phyloP scores from a whole-genome alignment of 2,797 vertebrate species.

The Chlorospingus semifuscus region DNA sequence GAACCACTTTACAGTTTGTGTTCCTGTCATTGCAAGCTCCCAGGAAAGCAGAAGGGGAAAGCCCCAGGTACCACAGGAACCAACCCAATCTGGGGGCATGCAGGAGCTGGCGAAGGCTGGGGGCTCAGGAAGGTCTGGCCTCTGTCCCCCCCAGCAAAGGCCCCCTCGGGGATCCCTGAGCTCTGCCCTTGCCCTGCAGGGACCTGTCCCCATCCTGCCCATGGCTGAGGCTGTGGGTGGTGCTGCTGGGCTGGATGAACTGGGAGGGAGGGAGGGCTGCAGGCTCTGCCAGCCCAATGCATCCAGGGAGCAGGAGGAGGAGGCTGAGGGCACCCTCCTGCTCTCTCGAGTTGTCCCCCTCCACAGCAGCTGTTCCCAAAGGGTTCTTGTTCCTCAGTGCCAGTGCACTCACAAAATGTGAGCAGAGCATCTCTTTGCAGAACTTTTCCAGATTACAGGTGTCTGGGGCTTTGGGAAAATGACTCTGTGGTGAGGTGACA shows the following conservation, averaged over 20 bases:
- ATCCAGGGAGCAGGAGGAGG: neutral
- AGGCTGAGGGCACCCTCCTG: neutral
- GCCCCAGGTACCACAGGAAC: neutral
- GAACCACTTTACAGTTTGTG: neutral
- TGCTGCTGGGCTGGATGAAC: fast-evolving
- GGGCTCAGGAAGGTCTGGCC: neutral
- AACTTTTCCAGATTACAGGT: neutral
- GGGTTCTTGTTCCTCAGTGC: neutral
- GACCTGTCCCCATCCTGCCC: fast-evolving
- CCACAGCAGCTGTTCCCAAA: neutral
- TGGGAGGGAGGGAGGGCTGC: too few relatives aligned
- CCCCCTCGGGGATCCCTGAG: fast-evolving
- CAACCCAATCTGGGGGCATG: fast-evolving
- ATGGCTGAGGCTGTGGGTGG: fast-evolving
- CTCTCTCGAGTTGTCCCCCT: fast-evolving
- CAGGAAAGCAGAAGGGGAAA: neutral
- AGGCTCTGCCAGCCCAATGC: neutral
- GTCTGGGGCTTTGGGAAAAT: neutral
- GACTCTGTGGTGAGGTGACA: fast-evolving
- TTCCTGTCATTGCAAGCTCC: neutral
- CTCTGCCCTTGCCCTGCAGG: neutral
- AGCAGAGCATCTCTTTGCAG: neutral
- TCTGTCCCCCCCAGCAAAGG: neutral
- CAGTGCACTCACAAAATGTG: neutral
- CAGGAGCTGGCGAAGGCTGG: neutral